Evolutionary conservation across 2,888 invertebrate species (phyloP).

Genomic region (Panopea generosa): DNA sequence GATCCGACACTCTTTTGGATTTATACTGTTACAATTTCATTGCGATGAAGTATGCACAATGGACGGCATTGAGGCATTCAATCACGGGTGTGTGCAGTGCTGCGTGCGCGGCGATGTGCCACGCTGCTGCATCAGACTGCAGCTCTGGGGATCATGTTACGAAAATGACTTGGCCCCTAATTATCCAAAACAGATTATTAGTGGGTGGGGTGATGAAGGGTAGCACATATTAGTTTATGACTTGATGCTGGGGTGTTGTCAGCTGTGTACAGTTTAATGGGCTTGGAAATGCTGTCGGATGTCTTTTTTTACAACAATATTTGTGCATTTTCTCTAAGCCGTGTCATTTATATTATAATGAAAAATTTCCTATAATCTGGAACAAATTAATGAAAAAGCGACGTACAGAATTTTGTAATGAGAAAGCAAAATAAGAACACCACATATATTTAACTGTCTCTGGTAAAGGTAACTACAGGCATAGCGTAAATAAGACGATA

Average conservation of each 20-base stretch:
- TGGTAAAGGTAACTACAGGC: no score
- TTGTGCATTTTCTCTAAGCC: no score
- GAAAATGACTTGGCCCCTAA: slow-evolving; percentile 40
- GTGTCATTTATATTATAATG: no score
- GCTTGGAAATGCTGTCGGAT: no score
- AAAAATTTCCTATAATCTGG: no score
- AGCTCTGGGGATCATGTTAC: slow-evolving; percentile 37
- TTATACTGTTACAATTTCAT: slow-evolving; percentile 28
- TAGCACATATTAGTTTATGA: slow-evolving; percentile 41
- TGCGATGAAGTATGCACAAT: slow-evolving; percentile 14
- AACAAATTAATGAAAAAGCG: no score
- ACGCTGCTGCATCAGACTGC: slow-evolving; percentile 10
- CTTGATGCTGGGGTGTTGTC: slow-evolving; percentile 6
- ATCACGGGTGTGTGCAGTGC: slow-evolving; percentile 15
- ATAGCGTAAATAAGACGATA: no score
- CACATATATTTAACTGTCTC: no score
- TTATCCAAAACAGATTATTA: slow-evolving; percentile 54
- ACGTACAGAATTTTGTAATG: no score
- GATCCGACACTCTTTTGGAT: slow-evolving; percentile 3
- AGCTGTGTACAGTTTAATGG: slow-evolving; percentile 33
- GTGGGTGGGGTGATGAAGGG: slow-evolving; percentile 52
- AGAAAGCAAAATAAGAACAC: no score
- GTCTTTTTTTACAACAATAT: no score
- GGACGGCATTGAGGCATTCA: neutral
- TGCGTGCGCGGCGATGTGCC: slow-evolving; percentile 17